Evolutionary conservation across 1,140 invertebrate genomes (phyloP), one percentile per base, ranked within the genome.

Genomic region (Drosophila gunungcola): DNA sequence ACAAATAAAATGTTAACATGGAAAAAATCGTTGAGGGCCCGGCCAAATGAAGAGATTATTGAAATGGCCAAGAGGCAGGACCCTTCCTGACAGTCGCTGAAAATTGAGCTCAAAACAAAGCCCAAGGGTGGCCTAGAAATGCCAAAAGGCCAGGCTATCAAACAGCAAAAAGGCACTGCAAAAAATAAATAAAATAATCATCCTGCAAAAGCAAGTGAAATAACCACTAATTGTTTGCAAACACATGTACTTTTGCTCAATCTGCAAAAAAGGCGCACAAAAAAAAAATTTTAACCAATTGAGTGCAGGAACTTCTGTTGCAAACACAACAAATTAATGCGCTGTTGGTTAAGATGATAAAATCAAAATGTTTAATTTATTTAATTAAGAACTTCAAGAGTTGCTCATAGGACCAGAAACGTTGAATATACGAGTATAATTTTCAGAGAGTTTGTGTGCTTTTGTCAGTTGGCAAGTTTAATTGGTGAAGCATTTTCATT

Each of bases 1-100:
- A 60, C 72, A 89, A 83, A 89, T 89, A 88, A 88, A 88, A 89
- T 89, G 83, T 89, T 89, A 89, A 88, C 79, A 86, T 79, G 83
- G 46, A 70, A 65, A 53, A 64, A 79, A 78, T 73, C 77, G 56
- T 78, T 85, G 65, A 69, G 74, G 74, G 43, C 45, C 38, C 29
- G 39, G 48, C 43, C 61, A 80, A 88, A 88, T 88, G 84, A 88
- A 88, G 84, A 88, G 83, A 88, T 88, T 88, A 88, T 86, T 88
- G 80, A 83, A 88, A 88, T 89, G 79, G 64, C 79, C 83, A 75
- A 25, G 42, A 60, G 34, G 34, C 34, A 29, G 42, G 42, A 49
- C 42, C 34, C 64, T 52, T 73, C 78, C 77, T 56, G 78, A 84
- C 68, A 86, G 52, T 60, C 80, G 80, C 73, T 83, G 72, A 84